Conservation (phyloP, 1,140 invertebrate genomes). For the Centruroides sculpturatus region DNA sequence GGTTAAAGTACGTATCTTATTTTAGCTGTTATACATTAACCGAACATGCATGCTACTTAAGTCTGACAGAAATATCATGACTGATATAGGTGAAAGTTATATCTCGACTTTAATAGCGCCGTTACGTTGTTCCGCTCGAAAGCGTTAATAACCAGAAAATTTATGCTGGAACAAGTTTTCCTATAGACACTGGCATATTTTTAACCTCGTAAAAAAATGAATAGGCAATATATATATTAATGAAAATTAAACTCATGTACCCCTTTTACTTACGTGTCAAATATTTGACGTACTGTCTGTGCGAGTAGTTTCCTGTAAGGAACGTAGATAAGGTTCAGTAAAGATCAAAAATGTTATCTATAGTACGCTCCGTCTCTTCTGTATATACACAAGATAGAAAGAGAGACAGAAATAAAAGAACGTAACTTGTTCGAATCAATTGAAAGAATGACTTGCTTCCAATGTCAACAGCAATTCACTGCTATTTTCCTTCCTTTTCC, state of each 20-base stretch:
- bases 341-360: no score
- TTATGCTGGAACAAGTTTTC: background rate
- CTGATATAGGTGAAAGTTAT: background rate
- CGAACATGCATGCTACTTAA: no score
- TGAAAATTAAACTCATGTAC: background rate
- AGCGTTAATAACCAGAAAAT: background rate
- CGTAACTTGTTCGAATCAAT: no score
- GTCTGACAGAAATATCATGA: background rate
- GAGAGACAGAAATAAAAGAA: no score
- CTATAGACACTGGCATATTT: background rate
- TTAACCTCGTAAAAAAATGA: background rate
- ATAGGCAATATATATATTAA: background rate
- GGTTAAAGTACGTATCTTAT: no score
- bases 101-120: background rate
- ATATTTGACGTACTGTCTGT: constrained; percentile 14
- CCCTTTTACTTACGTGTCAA: constrained; percentile 13
- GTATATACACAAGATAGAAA: no score
- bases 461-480: no score
- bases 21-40: no score
- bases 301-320: constrained; percentile 13
- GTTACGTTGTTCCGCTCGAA: background rate
- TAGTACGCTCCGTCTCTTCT: no score
- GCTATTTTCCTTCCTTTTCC: no score
- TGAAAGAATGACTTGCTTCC: no score
- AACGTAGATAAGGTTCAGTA: background rate